phyloP scores from a whole-genome alignment of 2,888 invertebrate genomes.

The Arge pagana region DNA sequence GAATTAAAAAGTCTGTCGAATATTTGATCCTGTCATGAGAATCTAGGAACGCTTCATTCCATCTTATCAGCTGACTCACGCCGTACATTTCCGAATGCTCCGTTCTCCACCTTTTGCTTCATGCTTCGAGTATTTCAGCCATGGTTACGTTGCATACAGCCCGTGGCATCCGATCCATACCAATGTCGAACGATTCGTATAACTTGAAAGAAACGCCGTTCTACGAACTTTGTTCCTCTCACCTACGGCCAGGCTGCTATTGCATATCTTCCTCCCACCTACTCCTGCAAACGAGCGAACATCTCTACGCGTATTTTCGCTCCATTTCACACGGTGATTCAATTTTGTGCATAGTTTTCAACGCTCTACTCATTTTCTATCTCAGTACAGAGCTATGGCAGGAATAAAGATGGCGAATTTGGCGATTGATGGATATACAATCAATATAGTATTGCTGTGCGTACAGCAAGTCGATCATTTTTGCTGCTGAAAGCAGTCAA shows the following conservation, averaged over 20 bases:
- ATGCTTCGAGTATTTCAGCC: too few relatives aligned
- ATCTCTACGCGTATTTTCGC: constrained; percentile 45
- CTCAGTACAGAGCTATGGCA: too few relatives aligned
- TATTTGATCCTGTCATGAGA: too few relatives aligned
- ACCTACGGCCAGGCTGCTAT: constrained; percentile 3
- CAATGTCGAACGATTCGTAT: constrained; percentile 13
- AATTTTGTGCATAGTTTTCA: too few relatives aligned
- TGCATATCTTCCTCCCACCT: constrained; percentile 14
- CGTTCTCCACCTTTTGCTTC: constrained; percentile 10
- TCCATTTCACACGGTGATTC: constrained; percentile 42
- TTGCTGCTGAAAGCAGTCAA: constrained; percentile 21
- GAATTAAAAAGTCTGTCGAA: too few relatives aligned
- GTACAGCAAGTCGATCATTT: constrained; percentile 24
- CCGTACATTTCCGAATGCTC: not conserved
- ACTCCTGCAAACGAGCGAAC: constrained; percentile 20
- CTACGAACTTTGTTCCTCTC: constrained; percentile 8
- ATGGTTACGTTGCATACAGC: too few relatives aligned
- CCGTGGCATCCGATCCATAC: constrained; percentile 9
- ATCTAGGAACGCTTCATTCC: constrained; percentile 19
- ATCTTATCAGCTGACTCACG: constrained; percentile 8
- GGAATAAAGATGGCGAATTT: too few relatives aligned
- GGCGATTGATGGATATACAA: constrained; percentile 31
- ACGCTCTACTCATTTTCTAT: too few relatives aligned
- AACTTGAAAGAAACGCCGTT: constrained; percentile 4
- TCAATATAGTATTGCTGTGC: constrained; percentile 22